Conservation (phyloP, 2,113 vertebrate species). For the Callionymus lyra region DNA sequence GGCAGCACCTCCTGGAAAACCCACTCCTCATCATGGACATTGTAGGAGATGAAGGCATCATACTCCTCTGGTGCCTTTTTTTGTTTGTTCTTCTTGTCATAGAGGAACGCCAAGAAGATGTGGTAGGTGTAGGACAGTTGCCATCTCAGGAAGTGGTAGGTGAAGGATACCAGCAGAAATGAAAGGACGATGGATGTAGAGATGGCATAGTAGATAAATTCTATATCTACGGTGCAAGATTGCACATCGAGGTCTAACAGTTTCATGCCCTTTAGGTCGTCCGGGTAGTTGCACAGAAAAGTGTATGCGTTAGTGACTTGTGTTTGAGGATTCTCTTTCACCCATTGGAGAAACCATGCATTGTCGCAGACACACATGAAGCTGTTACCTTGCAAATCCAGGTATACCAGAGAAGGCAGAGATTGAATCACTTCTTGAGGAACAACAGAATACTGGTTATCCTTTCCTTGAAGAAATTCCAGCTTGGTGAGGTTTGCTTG, state of each 20-base stretch:
- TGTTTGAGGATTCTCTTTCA: conserved; percentile 22
- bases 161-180: conserved; percentile 39
- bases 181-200: conserved; percentile 22
- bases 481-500: conserved; percentile 44
- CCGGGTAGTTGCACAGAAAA: conserved; percentile 62
- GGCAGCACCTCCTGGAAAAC: conserved; percentile 58
- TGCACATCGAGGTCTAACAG: conserved; percentile 35
- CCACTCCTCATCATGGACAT: conserved; percentile 61
- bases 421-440: conserved; percentile 14
- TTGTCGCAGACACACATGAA: conserved; percentile 65
- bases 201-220: conserved; percentile 44
- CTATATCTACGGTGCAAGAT: conserved; percentile 26
- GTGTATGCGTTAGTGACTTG: conserved; percentile 56
- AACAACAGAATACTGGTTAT: conserved; percentile 50
- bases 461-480: conserved; percentile 37
- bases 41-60: conserved; percentile 72
- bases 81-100: conserved; percentile 41
- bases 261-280: conserved; percentile 18
- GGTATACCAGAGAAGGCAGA: conserved; percentile 40
- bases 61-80: conserved; percentile 34
- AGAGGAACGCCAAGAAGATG: conserved; percentile 53
- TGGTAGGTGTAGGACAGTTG: conserved; percentile 63
- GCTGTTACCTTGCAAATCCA: conserved; percentile 56
- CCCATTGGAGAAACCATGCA: conserved; percentile 52
- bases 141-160: conserved; percentile 54